Percentiles rank a stretch among this genome's conserved stretches.
phyloP scores from a whole-genome alignment of 2,113 vertebrate genomes.

The Petrocephalus microphthalmus region DNA sequence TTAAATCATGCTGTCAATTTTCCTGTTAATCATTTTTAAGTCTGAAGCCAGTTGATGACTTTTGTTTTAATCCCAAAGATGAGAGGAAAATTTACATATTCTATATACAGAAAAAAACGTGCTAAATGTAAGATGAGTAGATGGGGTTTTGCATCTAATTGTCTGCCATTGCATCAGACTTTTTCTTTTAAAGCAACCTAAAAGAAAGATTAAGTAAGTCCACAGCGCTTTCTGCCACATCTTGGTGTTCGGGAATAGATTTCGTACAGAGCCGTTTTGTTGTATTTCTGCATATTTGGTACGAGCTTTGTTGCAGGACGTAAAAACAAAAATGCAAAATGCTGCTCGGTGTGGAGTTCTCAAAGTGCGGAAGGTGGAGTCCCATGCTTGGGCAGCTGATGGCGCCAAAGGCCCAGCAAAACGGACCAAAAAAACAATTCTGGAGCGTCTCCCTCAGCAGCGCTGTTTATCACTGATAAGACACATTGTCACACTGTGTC shows the following conservation, averaged over 20 bases:
- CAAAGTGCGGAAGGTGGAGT: background rate
- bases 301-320: background rate
- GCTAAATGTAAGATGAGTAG: no score
- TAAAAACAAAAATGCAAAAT: background rate
- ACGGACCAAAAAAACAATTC: background rate
- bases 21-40: no score
- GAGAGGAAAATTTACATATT: no score
- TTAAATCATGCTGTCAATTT: no score
- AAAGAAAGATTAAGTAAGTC: background rate
- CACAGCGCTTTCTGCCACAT: background rate
- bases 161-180: no score
- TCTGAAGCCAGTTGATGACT: no score
- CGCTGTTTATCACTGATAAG: constrained; percentile 1
- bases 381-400: background rate
- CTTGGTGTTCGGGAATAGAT: background rate
- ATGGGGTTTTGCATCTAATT: no score
- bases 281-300: background rate
- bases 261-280: background rate
- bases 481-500: background rate
- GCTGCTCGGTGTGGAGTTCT: background rate
- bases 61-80: no score
- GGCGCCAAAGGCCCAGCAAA: background rate
- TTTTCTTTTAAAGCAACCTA: background rate
- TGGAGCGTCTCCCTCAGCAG: background rate
- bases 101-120: no score